Percentiles rank a stretch among this genome's conserved stretches.
Conservation (phyloP, 2,113 vertebrate species). For the Halcyon senegalensis region DNA sequence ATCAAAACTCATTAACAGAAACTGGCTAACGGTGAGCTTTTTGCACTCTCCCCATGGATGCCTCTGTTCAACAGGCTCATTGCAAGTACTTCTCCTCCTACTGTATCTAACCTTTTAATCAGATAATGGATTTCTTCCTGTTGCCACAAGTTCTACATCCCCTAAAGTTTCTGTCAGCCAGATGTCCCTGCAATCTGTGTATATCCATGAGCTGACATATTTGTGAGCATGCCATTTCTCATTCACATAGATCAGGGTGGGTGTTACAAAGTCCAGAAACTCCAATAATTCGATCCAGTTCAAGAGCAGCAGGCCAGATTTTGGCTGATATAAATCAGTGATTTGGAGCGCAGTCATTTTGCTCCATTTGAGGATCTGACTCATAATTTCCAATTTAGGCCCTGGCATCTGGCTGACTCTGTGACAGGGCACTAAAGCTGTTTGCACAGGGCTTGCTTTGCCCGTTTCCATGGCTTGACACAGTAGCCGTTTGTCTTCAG, state of each 20-base stretch:
- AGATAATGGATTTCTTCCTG: conserved; percentile 50
- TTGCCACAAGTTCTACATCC: conserved; percentile 20
- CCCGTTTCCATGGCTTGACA: not conserved
- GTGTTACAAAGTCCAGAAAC: not conserved
- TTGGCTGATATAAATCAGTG: conserved; percentile 33
- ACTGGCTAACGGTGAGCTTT: conserved; percentile 55
- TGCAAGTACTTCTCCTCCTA: conserved; percentile 49
- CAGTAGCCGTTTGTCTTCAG: not conserved
- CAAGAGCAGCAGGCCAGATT: conserved; percentile 14
- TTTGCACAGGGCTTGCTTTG: not conserved
- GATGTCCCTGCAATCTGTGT: conserved; percentile 77
- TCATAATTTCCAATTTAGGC: conserved; percentile 29
- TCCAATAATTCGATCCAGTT: conserved; percentile 22
- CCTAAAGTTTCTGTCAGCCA: conserved; percentile 54
- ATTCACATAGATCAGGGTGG: not conserved
- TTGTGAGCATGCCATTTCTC: conserved; percentile 33
- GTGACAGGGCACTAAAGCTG: not conserved
- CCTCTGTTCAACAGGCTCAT: conserved; percentile 12
- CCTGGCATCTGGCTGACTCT: conserved; percentile 32
- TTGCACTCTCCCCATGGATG: not conserved
- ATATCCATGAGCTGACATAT: conserved; percentile 8
- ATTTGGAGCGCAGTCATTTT: conserved; percentile 29
- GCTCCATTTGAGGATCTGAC: conserved; percentile 16
- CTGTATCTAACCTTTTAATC: conserved; percentile 68
- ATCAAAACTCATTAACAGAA: conserved; percentile 68